phyloP scores from a whole-genome alignment of 1,140 invertebrate species.

The Bombus waltoni region DNA sequence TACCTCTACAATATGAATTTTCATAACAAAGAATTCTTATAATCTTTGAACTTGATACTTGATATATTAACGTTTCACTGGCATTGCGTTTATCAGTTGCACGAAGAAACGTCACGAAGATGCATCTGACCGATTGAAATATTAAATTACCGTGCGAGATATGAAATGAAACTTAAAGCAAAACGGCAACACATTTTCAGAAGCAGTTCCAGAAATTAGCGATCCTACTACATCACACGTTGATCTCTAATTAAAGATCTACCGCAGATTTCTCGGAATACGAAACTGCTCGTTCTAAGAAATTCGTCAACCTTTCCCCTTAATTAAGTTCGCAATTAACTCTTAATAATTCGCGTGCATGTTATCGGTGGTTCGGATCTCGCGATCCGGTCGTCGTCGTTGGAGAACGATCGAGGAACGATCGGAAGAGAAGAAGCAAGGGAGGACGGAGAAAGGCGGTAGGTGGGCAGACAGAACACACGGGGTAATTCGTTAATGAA shows the following conservation, averaged over 20 bases:
- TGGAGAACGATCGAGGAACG: constrained; percentile 20
- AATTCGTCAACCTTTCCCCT: constrained; percentile 38
- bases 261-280: not conserved
- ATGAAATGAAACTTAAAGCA: no score
- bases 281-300: not conserved
- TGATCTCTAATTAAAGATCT: not conserved
- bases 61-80: no score
- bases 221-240: not conserved
- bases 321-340: constrained; percentile 76
- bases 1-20: no score
- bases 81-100: no score
- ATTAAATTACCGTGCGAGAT: no score
- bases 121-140: no score
- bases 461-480: constrained; percentile 18
- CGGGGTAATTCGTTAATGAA: constrained; percentile 68
- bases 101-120: no score
- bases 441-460: not conserved
- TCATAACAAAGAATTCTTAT: no score
- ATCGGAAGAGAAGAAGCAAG: not conserved
- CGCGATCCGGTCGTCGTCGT: constrained; percentile 6
- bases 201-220: not conserved
- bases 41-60: no score
- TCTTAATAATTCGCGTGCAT: constrained; percentile 69
- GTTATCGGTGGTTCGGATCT: constrained; percentile 68
- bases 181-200: no score